Evolutionary conservation across 1,140 invertebrate species (phyloP).

Genomic region (Homalodisca vitripennis): DNA sequence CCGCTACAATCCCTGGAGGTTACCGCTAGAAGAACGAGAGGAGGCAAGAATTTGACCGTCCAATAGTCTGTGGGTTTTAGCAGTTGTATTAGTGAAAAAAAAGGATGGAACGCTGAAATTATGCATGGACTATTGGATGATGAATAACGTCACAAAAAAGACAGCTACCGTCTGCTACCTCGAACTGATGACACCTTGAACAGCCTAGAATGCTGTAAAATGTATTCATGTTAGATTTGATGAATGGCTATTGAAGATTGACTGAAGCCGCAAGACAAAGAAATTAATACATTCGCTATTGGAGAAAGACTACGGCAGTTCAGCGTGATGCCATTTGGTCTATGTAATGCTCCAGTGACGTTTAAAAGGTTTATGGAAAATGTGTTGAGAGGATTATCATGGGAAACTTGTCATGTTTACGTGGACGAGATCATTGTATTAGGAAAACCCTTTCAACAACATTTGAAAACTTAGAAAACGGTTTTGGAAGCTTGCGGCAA

Average conservation of each 20-base stretch:
- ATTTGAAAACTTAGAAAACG: background rate
- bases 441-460: background rate
- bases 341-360: background rate
- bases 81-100: constrained; percentile 35
- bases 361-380: background rate
- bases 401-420: background rate
- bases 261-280: background rate
- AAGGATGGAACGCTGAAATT: constrained; percentile 47
- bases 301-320: constrained; percentile 15
- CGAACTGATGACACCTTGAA: constrained; percentile 50
- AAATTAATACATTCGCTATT: background rate
- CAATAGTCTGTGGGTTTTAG: background rate
- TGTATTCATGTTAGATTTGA: background rate
- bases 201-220: background rate
- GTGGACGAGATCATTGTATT: no score
- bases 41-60: constrained; percentile 5
- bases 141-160: constrained; percentile 49
- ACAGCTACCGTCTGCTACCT: constrained; percentile 53
- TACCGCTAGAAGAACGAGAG: constrained; percentile 1
- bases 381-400: background rate
- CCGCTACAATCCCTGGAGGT: background rate
- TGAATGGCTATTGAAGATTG: background rate
- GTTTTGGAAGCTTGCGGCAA: background rate
- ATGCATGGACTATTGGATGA: constrained; percentile 49
- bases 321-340: background rate